A percentile compares a stretch with the other conserved stretches of the same genome.
phyloP scores from a whole-genome alignment of 2,113 vertebrate genomes.

The Dromiciops gliroides region DNA sequence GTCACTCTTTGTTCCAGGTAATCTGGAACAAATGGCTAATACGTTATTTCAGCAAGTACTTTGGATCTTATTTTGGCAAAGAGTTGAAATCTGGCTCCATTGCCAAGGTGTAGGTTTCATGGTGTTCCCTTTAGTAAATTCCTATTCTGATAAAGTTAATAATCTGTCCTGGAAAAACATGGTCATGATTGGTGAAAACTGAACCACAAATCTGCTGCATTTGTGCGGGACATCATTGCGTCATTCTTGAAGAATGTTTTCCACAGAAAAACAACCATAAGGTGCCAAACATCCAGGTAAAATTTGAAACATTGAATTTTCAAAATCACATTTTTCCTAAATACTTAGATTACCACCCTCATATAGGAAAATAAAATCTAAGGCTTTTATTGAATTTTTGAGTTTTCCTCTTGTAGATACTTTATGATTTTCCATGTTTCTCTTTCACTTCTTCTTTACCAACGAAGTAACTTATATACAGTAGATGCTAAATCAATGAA shows the following conservation, averaged over 20 bases:
- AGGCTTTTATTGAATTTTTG: slow-evolving; percentile 21
- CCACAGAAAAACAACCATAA: not conserved
- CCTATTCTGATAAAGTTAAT: not conserved
- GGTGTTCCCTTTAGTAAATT: not conserved
- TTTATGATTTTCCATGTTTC: not conserved
- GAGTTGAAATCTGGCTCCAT: not conserved
- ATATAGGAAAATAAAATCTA: not conserved
- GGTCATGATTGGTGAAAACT: not conserved
- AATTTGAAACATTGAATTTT: slow-evolving; percentile 30
- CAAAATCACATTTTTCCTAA: not conserved
- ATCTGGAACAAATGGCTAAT: not conserved
- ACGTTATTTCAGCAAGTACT: not conserved
- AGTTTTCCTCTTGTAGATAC: not conserved
- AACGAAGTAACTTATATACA: not conserved
- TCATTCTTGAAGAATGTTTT: not conserved
- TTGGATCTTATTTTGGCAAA: slow-evolving; percentile 13
- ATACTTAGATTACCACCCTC: not conserved
- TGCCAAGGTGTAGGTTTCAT: not conserved
- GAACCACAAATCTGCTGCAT: not conserved
- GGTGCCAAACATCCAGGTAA: not conserved
- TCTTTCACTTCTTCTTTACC: not conserved
- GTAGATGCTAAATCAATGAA: too few relatives aligned
- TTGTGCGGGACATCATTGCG: not conserved
- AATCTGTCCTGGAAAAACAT: not conserved
- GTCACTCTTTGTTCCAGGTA: slow-evolving; percentile 34